Base-by-base conservation (phyloP, 1,140 invertebrate species). In the Plectrocnemia conspersa region DNA sequence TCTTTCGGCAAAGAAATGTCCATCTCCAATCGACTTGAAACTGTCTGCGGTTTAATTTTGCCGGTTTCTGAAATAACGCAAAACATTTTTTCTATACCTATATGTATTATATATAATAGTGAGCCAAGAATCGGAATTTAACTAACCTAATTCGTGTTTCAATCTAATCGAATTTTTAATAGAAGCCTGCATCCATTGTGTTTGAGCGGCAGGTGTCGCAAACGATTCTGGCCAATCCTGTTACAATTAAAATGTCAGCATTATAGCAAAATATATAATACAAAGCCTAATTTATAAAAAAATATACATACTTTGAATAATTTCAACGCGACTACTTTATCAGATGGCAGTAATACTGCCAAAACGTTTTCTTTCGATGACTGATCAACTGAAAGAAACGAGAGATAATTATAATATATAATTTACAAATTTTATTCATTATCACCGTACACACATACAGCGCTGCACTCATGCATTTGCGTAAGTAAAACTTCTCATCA, bases 241-340 rank as follows among this genome's bases (percentile, higher is more conserved):
- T 47, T 76, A 72, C 4, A 79, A 64, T 19, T 45, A 44, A 35
- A 36, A 18, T 5, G 11, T 32, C 16, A 48, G 19, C 3, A 19
- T n/a, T 3, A 41, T 16, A 18, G 7, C 24, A 53, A 25, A 22
- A 22, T 25, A 45, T 13, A 29, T 15, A 46, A 23, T 52, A 19
- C 13, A 38, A 7, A 52, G 3, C 5, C n/a, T 48, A 35, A 6
- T 16, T 10, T 16, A 21, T 45, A 6, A 27, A 15, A 48, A 7
- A 48, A 18, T 4, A 48, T 23, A 32, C 3, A 23, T 22, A 61
- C 59, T 47, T 40, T 41, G 64, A 72, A 73, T 22, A 74, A 59
- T 52, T 80, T 79, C 32, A 85, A 78, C 16, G 82, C 82, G 11
- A 82, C 69, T 49, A 77, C 79, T 64, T 79, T 74, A 0, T 80